These are phyloP conservation scores for Chaetura pelagica DNA, from an alignment of 2,113 vertebrate genomes.

Conservation along the genomic window DNA sequence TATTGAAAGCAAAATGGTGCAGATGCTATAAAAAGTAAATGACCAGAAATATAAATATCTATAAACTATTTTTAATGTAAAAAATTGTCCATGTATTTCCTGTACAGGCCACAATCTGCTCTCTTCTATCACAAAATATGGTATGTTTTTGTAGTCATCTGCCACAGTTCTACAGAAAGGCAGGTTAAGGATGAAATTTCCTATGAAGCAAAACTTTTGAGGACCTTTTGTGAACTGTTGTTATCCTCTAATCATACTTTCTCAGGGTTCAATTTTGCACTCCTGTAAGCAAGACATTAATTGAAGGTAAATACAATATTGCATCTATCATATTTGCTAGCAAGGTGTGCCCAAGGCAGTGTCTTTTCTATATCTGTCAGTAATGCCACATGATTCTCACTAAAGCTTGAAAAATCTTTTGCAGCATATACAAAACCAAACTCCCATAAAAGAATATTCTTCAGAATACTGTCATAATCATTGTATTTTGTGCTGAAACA, in stretches of 20 bases:
- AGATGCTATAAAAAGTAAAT: neutral
- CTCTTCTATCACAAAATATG: neutral
- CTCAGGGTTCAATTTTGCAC: neutral
- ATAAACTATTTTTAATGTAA: neutral
- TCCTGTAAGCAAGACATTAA: neutral
- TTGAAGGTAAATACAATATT: neutral
- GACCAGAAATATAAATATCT: neutral
- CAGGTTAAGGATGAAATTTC: neutral
- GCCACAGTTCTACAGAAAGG: neutral
- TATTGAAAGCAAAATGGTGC: neutral
- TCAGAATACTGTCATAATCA: neutral
- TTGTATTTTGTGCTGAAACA: neutral
- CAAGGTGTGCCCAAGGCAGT: neutral
- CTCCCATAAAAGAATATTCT: neutral
- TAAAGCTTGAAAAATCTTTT: neutral
- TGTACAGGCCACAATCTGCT: neutral
- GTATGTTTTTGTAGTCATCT: neutral
- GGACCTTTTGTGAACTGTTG: neutral
- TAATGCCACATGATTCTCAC: neutral
- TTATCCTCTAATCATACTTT: neutral
- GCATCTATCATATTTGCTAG: neutral
- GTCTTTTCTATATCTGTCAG: neutral
- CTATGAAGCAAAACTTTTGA: neutral
- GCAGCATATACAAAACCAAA: neutral
- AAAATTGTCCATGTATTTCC: neutral